Evolutionary conservation across 2,797 vertebrate species (phyloP).

Genomic region (Macroramphosus scolopax): DNA sequence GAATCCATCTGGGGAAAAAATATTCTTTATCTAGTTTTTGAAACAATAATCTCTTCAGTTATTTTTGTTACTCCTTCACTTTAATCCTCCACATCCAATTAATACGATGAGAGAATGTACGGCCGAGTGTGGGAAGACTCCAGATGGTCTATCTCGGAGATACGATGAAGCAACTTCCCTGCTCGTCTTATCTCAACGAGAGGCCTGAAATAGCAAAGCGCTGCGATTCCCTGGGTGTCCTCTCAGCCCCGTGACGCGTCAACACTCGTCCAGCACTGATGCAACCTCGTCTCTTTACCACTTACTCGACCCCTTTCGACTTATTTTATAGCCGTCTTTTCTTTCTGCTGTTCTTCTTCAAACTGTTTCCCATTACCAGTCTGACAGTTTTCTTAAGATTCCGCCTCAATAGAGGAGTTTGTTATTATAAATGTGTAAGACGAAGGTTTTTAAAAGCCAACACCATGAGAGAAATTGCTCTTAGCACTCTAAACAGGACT

Average conservation of each 20-base stretch:
- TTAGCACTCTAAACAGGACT: too few relatives aligned
- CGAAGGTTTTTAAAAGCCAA: too few relatives aligned
- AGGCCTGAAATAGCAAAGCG: conserved; percentile 69
- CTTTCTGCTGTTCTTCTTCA: not conserved
- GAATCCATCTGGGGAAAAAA: too few relatives aligned
- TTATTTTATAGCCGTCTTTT: conserved; percentile 3
- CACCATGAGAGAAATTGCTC: too few relatives aligned
- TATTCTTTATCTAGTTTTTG: too few relatives aligned
- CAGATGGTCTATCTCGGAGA: conserved; percentile 53
- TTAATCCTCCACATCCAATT: too few relatives aligned
- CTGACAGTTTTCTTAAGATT: conserved; percentile 2
- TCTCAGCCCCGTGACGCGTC: conserved; percentile 48
- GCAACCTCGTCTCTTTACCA: conserved; percentile 6
- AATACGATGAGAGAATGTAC: conserved; percentile 11
- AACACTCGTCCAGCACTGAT: conserved; percentile 50
- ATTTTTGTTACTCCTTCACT: conserved; percentile 11
- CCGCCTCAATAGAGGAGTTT: too few relatives aligned
- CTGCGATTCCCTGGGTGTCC: conserved; percentile 30
- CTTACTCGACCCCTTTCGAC: conserved; percentile 29
- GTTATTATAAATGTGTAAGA: too few relatives aligned
- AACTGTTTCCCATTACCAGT: not conserved
- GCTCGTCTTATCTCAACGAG: conserved; percentile 71
- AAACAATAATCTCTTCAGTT: conserved; percentile 14
- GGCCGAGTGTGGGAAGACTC: conserved; percentile 44
- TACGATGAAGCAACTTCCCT: conserved; percentile 52